These are phyloP conservation scores for Lampris megalopsis DNA, from an alignment of 2,113 vertebrate species.

Conservation along the genomic window DNA sequence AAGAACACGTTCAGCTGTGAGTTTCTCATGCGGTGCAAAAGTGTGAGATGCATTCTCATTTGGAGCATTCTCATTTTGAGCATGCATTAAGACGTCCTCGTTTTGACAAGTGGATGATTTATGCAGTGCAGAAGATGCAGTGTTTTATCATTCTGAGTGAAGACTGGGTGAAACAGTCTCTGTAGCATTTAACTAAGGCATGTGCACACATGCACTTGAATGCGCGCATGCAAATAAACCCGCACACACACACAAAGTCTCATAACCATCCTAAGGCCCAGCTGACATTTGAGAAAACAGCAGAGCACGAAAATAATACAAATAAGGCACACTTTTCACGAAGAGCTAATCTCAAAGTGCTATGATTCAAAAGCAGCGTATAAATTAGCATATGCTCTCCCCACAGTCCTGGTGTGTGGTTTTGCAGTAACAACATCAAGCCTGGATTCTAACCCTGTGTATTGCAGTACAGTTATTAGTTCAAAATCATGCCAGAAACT, in stretches of 20 bases:
- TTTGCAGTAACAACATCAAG: not conserved
- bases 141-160: conserved; percentile 32
- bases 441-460: not conserved
- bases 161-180: conserved; percentile 52
- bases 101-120: conserved; percentile 40
- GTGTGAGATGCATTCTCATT: too few species aligned
- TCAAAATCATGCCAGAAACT: conserved; percentile 3
- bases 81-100: conserved; percentile 1
- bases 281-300: conserved; percentile 50
- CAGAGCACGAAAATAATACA: not conserved
- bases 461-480: conserved; percentile 19
- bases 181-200: conserved; percentile 40
- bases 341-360: too few species aligned
- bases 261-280: conserved; percentile 5
- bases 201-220: not conserved
- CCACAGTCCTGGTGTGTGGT: not conserved
- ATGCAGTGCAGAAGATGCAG: conserved; percentile 14
- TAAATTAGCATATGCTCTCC: not conserved
- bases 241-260: not conserved
- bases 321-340: too few species aligned
- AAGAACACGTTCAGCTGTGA: too few species aligned
- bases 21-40: too few species aligned
- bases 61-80: too few species aligned
- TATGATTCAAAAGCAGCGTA: too few species aligned
- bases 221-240: too few species aligned